These are phyloP conservation scores for Rhopalosiphum nymphaeae DNA, from an alignment of 2,888 invertebrate species.

Conservation along the genomic window DNA sequence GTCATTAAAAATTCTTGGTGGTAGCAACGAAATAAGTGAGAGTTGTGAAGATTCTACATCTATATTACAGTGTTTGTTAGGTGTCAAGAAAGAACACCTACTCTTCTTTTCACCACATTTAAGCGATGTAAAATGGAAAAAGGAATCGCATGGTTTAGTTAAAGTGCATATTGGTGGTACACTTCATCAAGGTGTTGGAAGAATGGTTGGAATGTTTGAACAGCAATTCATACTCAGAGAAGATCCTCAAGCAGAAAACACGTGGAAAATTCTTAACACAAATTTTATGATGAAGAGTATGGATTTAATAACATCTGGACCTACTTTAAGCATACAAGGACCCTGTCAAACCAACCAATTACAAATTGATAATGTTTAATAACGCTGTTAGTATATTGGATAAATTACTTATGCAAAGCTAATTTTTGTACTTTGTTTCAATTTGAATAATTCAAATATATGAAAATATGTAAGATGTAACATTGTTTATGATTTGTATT, in stretches of 20 bases:
- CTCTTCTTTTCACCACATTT: constrained; percentile 56
- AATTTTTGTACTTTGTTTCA: neutral
- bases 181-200: constrained; percentile 54
- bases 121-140: constrained; percentile 59
- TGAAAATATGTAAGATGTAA: neutral
- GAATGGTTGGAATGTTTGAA: constrained; percentile 61
- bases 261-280: constrained; percentile 57
- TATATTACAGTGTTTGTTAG: constrained; percentile 22
- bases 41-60: constrained; percentile 29
- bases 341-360: constrained; percentile 1
- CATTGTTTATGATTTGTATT: neutral
- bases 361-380: constrained; percentile 6
- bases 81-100: constrained; percentile 53
- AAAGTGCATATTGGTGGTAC: constrained; percentile 59
- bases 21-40: constrained; percentile 46
- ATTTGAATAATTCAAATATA: neutral
- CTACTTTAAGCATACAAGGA: constrained; percentile 35
- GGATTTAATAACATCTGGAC: neutral
- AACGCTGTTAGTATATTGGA: neutral
- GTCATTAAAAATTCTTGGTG: constrained; percentile 53
- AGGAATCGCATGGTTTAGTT: constrained; percentile 51
- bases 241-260: constrained; percentile 60
- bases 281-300: constrained; percentile 60
- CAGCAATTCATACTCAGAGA: constrained; percentile 56
- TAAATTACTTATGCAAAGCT: neutral